phyloP scores from a whole-genome alignment of 2,113 vertebrate genomes.

The Xenopus tropicalis region UCB_Xtro_10.0 CM004446.2:2598501-2599000 shows the following conservation, averaged over 20 bases:
- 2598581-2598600: too few relatives aligned
- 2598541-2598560: too few relatives aligned
- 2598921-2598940: conserved; percentile 3
- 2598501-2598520: too few relatives aligned
- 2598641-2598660: too few relatives aligned
- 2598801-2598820: neutral
- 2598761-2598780: neutral
- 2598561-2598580: too few relatives aligned
- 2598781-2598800: neutral
- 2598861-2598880: too few relatives aligned
- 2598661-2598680: neutral
- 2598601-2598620: too few relatives aligned
- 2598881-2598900: neutral
- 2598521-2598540: too few relatives aligned
- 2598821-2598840: neutral
- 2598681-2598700: neutral
- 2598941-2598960: neutral
- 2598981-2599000: conserved; percentile 24
- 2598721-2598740: neutral
- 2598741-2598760: neutral
- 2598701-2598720: neutral
- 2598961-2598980: neutral
- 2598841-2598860: neutral
- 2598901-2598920: neutral
- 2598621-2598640: too few relatives aligned